Evolutionary conservation across 2,797 vertebrate species (phyloP).

Genomic region (Pseudochirops corinnae): DNA sequence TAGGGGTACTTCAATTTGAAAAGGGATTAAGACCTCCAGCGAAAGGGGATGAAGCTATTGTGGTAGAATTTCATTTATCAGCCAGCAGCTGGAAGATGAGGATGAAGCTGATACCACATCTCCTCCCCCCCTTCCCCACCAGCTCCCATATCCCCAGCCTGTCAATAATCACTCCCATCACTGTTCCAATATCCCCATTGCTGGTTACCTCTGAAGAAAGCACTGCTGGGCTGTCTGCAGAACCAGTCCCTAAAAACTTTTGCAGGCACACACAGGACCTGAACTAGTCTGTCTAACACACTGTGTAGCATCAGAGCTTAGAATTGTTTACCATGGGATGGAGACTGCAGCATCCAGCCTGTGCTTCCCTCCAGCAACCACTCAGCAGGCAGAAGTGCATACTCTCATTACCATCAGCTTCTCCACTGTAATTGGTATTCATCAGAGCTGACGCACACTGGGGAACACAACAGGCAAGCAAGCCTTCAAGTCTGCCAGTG

Average conservation of each 20-base stretch:
- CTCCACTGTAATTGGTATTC: background rate
- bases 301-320: background rate
- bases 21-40: background rate
- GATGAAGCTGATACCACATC: background rate
- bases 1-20: background rate
- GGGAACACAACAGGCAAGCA: background rate
- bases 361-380: background rate
- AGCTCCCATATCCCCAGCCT: background rate
- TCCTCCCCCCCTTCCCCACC: background rate
- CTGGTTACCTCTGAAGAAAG: background rate
- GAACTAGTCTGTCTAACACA: background rate
- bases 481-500: background rate
- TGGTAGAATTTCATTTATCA: background rate
- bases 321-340: background rate
- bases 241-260: background rate
- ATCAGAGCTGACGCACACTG: background rate
- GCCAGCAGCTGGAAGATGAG: background rate
- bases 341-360: background rate
- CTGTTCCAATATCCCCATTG: background rate
- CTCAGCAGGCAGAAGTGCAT: slow-evolving; percentile 6
- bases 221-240: background rate
- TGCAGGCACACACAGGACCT: background rate
- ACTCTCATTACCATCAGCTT: background rate
- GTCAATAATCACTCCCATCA: background rate
- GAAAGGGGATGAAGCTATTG: background rate